phyloP scores from a whole-genome alignment of 2,113 vertebrate genomes.

The Bufo gargarizans region DNA sequence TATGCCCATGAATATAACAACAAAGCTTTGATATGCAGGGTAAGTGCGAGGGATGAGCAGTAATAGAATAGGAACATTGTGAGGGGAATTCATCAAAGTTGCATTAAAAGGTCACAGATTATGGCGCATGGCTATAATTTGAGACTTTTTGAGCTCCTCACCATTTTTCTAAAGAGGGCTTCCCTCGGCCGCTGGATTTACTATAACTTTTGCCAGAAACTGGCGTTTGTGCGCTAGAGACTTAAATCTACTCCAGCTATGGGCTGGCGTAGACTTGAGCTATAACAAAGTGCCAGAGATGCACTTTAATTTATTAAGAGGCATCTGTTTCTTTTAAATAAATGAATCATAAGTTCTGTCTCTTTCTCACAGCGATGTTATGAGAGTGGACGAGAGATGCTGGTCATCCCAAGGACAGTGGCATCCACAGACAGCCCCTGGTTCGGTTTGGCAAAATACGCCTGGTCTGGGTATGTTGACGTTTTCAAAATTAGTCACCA shows the following conservation, averaged over 20 bases:
- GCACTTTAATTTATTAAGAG: too few relatives aligned
- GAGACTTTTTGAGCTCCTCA: too few relatives aligned
- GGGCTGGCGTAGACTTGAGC: too few relatives aligned
- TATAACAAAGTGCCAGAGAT: too few relatives aligned
- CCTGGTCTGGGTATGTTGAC: constrained; percentile 79
- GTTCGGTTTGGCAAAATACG: constrained; percentile 80
- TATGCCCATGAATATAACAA: constrained; percentile 81
- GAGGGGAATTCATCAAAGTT: too few relatives aligned
- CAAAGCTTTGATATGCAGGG: constrained; percentile 83
- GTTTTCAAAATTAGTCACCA: neutral
- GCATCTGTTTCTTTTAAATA: neutral
- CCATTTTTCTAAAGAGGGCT: too few relatives aligned
- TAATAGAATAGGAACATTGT: neutral
- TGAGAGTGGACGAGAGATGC: constrained; percentile 77
- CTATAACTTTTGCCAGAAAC: too few relatives aligned
- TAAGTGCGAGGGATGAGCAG: constrained; percentile 56
- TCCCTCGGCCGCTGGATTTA: too few relatives aligned
- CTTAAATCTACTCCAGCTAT: too few relatives aligned
- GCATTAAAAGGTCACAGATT: too few relatives aligned
- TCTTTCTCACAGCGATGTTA: constrained; percentile 72
- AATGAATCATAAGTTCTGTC: neutral
- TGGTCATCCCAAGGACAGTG: constrained; percentile 79
- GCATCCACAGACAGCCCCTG: constrained; percentile 77
- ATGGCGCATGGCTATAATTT: too few relatives aligned
- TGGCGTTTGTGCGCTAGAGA: too few relatives aligned